Base-by-base conservation (phyloP, 2,888 invertebrate genomes). In the Caenorhabditis uteleia region DNA sequence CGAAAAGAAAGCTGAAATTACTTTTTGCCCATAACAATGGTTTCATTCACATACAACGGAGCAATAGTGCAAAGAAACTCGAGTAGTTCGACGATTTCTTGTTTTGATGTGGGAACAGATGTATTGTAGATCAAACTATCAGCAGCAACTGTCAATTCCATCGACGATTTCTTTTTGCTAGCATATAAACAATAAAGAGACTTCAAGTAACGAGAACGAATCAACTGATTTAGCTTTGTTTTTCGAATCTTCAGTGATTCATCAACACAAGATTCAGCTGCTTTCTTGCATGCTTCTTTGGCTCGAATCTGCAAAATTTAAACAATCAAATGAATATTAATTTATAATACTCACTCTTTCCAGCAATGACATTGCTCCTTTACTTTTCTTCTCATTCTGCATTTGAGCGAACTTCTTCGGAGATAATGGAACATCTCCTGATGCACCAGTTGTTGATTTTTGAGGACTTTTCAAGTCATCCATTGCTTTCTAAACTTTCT, bases 371-470 rank as follows among this genome's bases (percentile, higher is more conserved):
- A 57, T 49, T n/a, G 23, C 39, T 36, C 65, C 65, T 18, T 36
- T 44, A 14, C 38, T 58, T 25, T 59, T 60, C 42, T 67, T 49
- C 25, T 57, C 46, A 8, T 31, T 36, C 21, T 67, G 39, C 66
- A 54, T 57, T 39, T 60, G 57, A 12, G 50, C 43, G 29, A 67
- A 67, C 44, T 67, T 67, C 14, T 56, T 57, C 27, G 66, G 66
- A 1, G 66, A 67, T 1, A 61, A 1, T 16, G 66, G 66, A 8
- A 67, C 54, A 6, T 20, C n/a, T 38, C 50, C 55, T 10, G 56
- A 36, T 18, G 47, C 18, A 26, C 56, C 62, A 10, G 50, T 51
- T 5, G 45, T 34, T 4, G 40, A 2, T 46, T 66, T 66, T n/a
- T 21, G 3, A 1, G 66, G 66, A 21, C 55, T 56, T 33, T 53